Conservation (phyloP, 2,113 vertebrate genomes). For the Rafetus swinhoei region DNA sequence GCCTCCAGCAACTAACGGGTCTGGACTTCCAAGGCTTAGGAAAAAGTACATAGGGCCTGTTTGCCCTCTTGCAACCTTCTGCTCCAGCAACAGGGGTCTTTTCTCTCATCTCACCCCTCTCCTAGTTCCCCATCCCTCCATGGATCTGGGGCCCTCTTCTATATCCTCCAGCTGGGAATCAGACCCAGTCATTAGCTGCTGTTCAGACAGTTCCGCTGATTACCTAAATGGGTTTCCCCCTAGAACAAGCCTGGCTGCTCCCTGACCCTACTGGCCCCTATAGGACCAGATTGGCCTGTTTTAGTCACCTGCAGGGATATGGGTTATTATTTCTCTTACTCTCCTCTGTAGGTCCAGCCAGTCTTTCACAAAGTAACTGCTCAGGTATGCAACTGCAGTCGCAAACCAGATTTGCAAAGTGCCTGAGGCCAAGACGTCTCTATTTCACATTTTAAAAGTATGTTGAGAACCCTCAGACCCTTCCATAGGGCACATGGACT, state of each 20-base stretch:
- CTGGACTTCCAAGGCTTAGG: neutral
- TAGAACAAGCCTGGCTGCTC: neutral
- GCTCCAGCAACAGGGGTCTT: neutral
- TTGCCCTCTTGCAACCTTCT: neutral
- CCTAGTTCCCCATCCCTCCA: neutral
- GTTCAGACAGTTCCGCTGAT: neutral
- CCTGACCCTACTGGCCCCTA: neutral
- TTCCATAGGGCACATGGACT: neutral
- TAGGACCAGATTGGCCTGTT: neutral
- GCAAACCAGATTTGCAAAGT: fast-evolving
- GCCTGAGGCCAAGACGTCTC: neutral
- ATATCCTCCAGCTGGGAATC: neutral
- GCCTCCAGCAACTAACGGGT: neutral
- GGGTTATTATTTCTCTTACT: neutral
- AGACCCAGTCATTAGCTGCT: neutral
- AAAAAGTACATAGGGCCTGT: neutral
- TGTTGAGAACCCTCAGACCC: neutral
- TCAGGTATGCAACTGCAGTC: fast-evolving
- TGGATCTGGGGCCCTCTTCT: neutral
- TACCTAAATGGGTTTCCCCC: neutral
- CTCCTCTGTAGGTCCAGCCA: neutral
- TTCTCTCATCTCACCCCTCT: neutral
- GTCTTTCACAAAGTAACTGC: neutral
- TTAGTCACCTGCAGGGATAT: fast-evolving
- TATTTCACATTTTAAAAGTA: neutral